Conservation (phyloP, 53 echinoderm and acorn worm genomes). For the Pentamera pediparva region DNA sequence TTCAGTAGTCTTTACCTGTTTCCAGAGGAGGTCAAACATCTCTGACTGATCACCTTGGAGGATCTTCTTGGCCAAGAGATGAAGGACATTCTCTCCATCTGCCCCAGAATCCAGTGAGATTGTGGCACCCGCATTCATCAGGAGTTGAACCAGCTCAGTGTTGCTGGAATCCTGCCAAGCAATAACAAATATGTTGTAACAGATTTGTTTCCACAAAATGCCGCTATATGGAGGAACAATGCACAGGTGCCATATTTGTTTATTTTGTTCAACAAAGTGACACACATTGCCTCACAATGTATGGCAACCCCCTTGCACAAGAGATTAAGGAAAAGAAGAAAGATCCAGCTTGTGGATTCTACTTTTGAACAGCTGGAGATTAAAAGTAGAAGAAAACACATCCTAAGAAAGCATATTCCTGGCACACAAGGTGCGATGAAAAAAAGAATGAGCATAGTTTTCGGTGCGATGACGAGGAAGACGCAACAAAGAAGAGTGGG, state of each 20-base stretch:
- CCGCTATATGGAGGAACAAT: no score
- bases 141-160: constrained; percentile 5
- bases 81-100: constrained; percentile 26
- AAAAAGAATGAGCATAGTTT: neutral
- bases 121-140: constrained; percentile 13
- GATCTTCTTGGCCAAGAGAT: constrained; percentile 19
- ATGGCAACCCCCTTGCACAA: no score
- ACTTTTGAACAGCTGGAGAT: no score
- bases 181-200: neutral
- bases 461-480: neutral
- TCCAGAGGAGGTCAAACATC: constrained; percentile 27
- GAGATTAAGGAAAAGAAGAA: no score
- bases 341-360: no score
- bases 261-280: no score
- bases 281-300: no score
- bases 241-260: no score
- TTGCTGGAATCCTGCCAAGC: constrained; percentile 11
- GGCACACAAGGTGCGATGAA: no score
- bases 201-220: no score
- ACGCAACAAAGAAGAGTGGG: no score
- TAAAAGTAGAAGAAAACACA: no score
- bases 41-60: constrained; percentile 12
- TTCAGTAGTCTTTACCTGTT: constrained; percentile 13
- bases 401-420: neutral
- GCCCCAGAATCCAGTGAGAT: constrained; percentile 11